Evolutionary conservation across 2,113 vertebrate genomes (phyloP).

Genomic region (Accipiter virgatus): DNA sequence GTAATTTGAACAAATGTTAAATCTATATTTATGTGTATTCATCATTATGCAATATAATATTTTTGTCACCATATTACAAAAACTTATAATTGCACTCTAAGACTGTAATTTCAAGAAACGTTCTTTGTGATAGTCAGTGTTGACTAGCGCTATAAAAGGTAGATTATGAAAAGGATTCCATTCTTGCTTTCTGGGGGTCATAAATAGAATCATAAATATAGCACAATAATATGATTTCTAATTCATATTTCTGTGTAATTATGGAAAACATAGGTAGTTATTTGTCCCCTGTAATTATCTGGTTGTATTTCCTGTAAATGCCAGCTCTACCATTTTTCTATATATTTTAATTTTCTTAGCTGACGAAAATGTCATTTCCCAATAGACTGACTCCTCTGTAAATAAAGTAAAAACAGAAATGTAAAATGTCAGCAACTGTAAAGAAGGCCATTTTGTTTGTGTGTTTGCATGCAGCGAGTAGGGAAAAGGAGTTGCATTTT

Average conservation of each 20-base stretch:
- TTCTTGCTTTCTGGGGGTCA: neutral
- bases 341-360: neutral
- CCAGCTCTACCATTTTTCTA: neutral
- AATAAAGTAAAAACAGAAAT: constrained; percentile 35
- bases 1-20: neutral
- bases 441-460: neutral
- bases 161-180: neutral
- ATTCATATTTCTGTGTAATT: constrained; percentile 32
- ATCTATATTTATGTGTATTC: neutral
- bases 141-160: neutral
- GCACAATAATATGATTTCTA: neutral
- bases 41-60: neutral
- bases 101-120: neutral
- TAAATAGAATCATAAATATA: neutral
- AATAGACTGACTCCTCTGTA: neutral
- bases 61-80: neutral
- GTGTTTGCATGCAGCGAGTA: neutral
- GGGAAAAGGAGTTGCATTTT: neutral
- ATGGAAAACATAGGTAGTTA: neutral
- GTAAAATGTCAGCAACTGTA: constrained; percentile 57
- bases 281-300: constrained; percentile 40
- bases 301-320: constrained; percentile 4
- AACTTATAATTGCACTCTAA: neutral
- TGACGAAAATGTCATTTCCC: constrained; percentile 36
- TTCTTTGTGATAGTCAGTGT: neutral